These are phyloP conservation scores for Enteromius unitaeniatus DNA, from an alignment of 2,797 vertebrate genomes.

Conservation along the genomic window DNA sequence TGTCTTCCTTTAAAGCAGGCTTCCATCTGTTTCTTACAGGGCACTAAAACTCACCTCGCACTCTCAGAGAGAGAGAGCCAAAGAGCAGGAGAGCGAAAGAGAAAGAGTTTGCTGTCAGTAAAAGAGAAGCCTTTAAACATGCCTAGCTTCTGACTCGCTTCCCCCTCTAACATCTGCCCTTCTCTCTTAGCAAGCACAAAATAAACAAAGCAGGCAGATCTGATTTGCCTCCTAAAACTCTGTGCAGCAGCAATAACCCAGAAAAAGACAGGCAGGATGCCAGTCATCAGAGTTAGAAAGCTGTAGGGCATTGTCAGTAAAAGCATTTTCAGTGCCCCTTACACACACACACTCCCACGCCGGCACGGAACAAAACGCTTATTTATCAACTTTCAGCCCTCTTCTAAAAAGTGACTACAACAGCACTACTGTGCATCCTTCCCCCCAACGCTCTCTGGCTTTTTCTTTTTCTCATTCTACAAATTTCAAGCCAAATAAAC, in stretches of 20 bases:
- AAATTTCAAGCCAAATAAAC: conserved; percentile 52
- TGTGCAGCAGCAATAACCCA: conserved; percentile 54
- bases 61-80: conserved; percentile 22
- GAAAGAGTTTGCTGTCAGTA: conserved; percentile 51
- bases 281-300: conserved; percentile 54
- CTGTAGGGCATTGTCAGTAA: conserved; percentile 57
- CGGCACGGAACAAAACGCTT: conserved; percentile 74
- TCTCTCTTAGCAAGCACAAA: conserved; percentile 54
- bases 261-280: conserved; percentile 55
- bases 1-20: conserved; percentile 57
- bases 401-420: conserved; percentile 73
- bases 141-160: conserved; percentile 38
- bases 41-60: conserved; percentile 59
- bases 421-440: conserved; percentile 69
- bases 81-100: conserved; percentile 23
- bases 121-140: conserved; percentile 40
- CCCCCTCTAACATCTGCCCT: conserved; percentile 56
- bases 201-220: conserved; percentile 61
- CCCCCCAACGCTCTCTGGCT: conserved; percentile 60
- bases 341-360: conserved; percentile 55
- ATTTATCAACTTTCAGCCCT: conserved; percentile 76
- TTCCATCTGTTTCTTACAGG: conserved; percentile 62
- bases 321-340: conserved; percentile 52
- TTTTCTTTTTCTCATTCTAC: conserved; percentile 41
- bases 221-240: conserved; percentile 58